These are phyloP conservation scores for Caenorhabditis panamensis DNA, from an alignment of 2,888 invertebrate genomes.

Conservation along the genomic window DNA sequence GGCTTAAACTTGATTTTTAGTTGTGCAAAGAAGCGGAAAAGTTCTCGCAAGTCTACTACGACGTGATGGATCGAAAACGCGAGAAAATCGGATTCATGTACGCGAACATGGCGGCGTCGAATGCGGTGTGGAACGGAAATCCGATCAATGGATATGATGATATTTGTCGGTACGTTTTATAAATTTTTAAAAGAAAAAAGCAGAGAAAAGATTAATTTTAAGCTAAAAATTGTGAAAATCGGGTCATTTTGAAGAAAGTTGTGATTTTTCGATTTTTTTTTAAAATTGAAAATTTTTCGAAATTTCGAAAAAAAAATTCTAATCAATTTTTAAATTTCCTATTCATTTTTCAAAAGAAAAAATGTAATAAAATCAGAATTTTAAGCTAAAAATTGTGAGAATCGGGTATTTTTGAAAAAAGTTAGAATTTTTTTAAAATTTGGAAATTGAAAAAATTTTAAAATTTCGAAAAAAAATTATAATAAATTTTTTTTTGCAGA, in stretches of 20 bases:
- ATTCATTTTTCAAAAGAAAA: background rate
- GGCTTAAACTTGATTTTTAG: constrained; percentile 29
- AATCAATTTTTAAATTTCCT: no score
- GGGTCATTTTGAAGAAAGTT: no score
- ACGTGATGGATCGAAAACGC: constrained; percentile 88
- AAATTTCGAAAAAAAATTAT: no score
- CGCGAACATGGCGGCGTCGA: constrained; percentile 86
- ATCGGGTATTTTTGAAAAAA: no score
- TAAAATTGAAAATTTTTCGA: constrained; percentile 2
- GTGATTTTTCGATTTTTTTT: background rate
- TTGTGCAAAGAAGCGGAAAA: constrained; percentile 86
- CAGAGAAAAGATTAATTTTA: background rate
- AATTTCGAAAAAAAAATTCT: background rate
- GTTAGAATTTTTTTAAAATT: background rate
- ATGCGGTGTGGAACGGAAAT: constrained; percentile 93
- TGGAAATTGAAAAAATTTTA: background rate
- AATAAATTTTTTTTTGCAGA: no score
- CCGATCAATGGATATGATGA: constrained; percentile 88
- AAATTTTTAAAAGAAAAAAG: background rate
- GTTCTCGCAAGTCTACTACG: constrained; percentile 92
- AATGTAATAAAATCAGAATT: background rate
- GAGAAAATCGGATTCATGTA: constrained; percentile 68
- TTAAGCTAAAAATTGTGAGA: background rate
- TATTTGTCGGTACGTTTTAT: constrained; percentile 85
- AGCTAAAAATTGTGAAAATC: background rate